Evolutionary conservation across 2,888 invertebrate genomes (phyloP).

Genomic region (Clepsis dumicolana): DNA sequence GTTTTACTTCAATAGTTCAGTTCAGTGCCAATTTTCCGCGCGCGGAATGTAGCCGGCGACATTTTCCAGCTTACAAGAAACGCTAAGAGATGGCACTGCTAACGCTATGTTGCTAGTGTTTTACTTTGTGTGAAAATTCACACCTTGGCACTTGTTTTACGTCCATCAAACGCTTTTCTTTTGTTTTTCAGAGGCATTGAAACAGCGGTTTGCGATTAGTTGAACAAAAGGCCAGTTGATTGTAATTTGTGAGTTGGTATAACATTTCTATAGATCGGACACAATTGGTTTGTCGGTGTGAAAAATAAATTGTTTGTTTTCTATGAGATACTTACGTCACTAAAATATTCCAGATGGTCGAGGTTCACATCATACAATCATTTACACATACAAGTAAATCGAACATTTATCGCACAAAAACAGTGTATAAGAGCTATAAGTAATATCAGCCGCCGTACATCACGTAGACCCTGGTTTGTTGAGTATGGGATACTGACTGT

Average conservation of each 20-base stretch:
- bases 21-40: constrained; percentile 23
- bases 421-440: no score
- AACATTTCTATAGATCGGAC: neutral
- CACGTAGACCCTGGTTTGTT: no score
- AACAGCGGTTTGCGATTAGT: constrained; percentile 1
- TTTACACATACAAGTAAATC: no score
- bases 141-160: neutral
- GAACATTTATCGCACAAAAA: no score
- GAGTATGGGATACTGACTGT: no score
- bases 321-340: neutral
- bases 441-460: no score
- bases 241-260: neutral
- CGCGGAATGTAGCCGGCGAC: neutral
- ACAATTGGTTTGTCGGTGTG: neutral
- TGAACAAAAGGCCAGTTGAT: constrained; percentile 2
- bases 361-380: no score
- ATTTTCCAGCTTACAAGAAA: constrained; percentile 1
- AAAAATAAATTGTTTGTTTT: neutral
- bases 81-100: constrained; percentile 14
- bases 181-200: constrained; percentile 2
- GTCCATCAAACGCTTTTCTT: neutral
- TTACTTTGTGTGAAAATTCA: neutral
- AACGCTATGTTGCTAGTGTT: neutral
- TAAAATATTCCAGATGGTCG: neutral
- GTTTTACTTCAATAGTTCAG: no score